A percentile compares a stretch with the other conserved stretches of the same genome.
Evolutionary conservation across 2,888 invertebrate genomes (phyloP).

Genomic region (Emesis russula): DNA sequence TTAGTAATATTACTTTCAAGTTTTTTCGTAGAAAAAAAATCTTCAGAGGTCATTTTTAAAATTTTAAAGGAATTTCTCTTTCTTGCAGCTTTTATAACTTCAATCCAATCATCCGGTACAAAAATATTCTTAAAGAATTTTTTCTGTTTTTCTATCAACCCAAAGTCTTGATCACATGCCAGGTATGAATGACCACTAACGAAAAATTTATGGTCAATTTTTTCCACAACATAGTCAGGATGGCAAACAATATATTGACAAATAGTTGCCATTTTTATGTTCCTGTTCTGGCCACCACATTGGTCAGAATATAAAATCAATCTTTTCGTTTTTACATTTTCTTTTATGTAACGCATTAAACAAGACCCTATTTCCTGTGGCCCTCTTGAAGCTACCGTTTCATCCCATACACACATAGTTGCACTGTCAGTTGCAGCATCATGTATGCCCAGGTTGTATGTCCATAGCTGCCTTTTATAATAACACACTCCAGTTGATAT

Average conservation of each 20-base stretch:
- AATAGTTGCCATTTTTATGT: conserved; percentile 86
- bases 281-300: conserved; percentile 87
- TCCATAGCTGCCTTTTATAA: conserved; percentile 78
- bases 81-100: conserved; percentile 74
- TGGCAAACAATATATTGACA: conserved; percentile 66
- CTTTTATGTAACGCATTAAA: conserved; percentile 38
- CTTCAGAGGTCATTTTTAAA: conserved; percentile 73
- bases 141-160: conserved; percentile 76
- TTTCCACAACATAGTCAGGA: conserved; percentile 69
- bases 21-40: conserved; percentile 70
- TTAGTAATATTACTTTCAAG: conserved; percentile 79
- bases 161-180: conserved; percentile 76
- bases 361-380: not conserved
- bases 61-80: conserved; percentile 75
- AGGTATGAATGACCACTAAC: conserved; percentile 87
- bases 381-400: not conserved
- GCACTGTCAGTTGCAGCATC: conserved; percentile 26
- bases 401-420: not conserved
- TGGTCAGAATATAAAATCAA: conserved; percentile 84
- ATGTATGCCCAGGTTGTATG: conserved; percentile 34
- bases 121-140: conserved; percentile 80
- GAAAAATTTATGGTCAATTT: conserved; percentile 85
- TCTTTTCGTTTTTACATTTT: conserved; percentile 72
- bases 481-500: conserved; percentile 78
- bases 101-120: conserved; percentile 74